Evolutionary conservation across 2,888 invertebrate genomes (phyloP).

Genomic region (Nomada ruficornis): DNA sequence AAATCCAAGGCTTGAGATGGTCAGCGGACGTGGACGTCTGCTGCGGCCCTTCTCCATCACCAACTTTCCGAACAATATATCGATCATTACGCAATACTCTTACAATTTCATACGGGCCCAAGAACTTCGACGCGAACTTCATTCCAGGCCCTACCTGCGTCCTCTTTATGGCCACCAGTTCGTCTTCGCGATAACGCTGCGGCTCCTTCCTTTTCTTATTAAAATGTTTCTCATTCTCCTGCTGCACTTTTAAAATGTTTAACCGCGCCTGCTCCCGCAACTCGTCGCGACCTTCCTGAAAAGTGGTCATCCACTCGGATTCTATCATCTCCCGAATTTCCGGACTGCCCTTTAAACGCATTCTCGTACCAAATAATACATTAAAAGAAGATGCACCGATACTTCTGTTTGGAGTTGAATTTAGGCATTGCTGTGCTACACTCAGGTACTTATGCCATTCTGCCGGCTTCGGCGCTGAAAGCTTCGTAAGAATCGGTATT

Average conservation of each 20-base stretch:
- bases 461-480: neutral
- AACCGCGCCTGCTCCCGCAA: no score
- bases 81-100: neutral
- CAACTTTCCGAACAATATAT: neutral
- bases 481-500: neutral
- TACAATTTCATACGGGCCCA: neutral
- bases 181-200: neutral
- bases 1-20: neutral
- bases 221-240: neutral
- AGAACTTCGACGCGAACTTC: neutral
- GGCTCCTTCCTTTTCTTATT: neutral
- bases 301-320: no score
- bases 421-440: no score
- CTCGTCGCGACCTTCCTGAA: no score
- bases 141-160: neutral
- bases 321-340: neutral
- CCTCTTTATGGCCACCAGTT: conserved; percentile 2
- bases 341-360: neutral
- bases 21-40: neutral
- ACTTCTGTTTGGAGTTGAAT: no score
- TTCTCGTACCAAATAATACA: neutral
- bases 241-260: neutral
- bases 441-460: neutral
- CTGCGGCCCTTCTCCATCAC: neutral
- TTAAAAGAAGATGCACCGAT: no score